Conservation (phyloP, 2,888 invertebrate species). For the Lepidochitona cinerea region DNA sequence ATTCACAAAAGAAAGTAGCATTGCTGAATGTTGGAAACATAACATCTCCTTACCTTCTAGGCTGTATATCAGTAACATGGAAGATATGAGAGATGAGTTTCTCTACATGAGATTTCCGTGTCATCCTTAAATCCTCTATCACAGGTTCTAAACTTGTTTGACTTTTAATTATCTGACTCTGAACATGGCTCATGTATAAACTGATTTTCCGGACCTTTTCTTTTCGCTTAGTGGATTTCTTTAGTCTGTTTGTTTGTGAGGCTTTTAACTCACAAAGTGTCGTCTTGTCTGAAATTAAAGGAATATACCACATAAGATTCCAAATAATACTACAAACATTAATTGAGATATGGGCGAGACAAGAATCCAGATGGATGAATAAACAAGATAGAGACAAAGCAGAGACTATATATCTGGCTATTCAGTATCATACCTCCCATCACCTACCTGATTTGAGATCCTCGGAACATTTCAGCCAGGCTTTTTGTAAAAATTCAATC, state of each 20-base stretch:
- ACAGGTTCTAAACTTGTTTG: conserved; percentile 16
- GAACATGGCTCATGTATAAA: conserved; percentile 17
- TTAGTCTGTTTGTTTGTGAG: not conserved
- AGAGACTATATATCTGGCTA: too few relatives aligned
- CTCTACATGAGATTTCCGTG: conserved; percentile 32
- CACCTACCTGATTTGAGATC: conserved; percentile 30
- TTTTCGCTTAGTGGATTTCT: conserved; percentile 28
- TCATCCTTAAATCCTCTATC: conserved; percentile 27
- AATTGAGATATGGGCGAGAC: too few relatives aligned
- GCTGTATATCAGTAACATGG: conserved; percentile 46
- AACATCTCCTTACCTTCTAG: conserved; percentile 36
- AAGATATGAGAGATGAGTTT: conserved; percentile 45
- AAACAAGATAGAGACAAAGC: too few relatives aligned
- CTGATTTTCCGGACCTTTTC: conserved; percentile 23
- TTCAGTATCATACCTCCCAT: too few relatives aligned
- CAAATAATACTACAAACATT: too few relatives aligned
- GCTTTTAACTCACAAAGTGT: conserved; percentile 13
- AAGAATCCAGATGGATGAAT: too few relatives aligned
- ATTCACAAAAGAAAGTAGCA: too few relatives aligned
- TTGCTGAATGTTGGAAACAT: too few relatives aligned
- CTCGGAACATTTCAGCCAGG: conserved; percentile 32
- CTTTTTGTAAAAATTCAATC: conserved; percentile 35
- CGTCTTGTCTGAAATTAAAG: not conserved
- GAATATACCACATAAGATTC: not conserved
- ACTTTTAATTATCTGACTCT: conserved; percentile 19